Percentiles rank a stretch among this genome's conserved stretches.
Evolutionary conservation across 2,113 vertebrate species (phyloP).

Genomic region (Misgurnus mizolepis): DNA sequence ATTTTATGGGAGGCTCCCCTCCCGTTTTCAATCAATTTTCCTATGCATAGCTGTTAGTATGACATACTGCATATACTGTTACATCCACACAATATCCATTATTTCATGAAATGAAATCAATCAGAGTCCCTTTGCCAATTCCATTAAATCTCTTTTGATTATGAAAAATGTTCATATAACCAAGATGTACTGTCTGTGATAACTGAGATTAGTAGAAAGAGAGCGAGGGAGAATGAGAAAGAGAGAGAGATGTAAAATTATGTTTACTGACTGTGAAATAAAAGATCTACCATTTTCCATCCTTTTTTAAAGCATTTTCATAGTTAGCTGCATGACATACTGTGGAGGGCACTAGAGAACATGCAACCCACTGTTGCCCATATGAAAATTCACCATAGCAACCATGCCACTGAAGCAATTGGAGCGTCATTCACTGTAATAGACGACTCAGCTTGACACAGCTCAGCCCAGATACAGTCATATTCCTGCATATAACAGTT

Average conservation of each 20-base stretch:
- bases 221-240: too few relatives aligned
- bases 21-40: background rate
- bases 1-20: slow-evolving; percentile 26
- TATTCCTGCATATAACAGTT: slow-evolving; percentile 29
- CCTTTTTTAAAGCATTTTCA: slow-evolving; percentile 38
- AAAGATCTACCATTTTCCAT: background rate
- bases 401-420: slow-evolving; percentile 68
- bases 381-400: slow-evolving; percentile 80
- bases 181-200: background rate
- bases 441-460: slow-evolving; percentile 59
- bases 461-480: slow-evolving; percentile 10
- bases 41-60: background rate
- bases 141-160: background rate
- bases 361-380: slow-evolving; percentile 62
- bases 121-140: background rate
- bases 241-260: background rate
- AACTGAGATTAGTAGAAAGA: background rate
- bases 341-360: slow-evolving; percentile 58
- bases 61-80: background rate
- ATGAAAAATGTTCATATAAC: slow-evolving; percentile 4
- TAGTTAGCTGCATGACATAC: slow-evolving; percentile 43
- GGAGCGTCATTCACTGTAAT: slow-evolving; percentile 62
- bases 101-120: background rate
- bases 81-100: background rate
- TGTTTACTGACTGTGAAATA: background rate